Base-by-base conservation (phyloP, 2,797 vertebrate species). In the Buphagus erythrorhynchus region DNA sequence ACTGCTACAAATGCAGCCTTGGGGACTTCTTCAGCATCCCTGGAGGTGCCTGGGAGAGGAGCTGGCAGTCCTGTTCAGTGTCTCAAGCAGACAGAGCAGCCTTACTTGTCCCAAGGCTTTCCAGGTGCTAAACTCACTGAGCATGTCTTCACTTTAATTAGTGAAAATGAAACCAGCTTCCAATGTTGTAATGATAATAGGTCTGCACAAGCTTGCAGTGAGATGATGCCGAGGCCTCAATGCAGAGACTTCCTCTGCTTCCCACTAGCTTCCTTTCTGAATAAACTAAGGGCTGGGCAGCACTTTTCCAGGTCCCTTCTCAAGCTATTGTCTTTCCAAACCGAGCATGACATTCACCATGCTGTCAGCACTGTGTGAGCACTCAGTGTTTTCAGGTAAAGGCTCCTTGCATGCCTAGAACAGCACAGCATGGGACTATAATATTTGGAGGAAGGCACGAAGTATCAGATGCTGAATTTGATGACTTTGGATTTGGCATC, bases 401-500 rank as follows among this genome's bases (percentile, higher is more conserved):
- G n/a, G n/a, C 24, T 90, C 52, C 61, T 46, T 78, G 65, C 38
- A 68, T 0, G 0, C 51, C 0, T 0, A 76, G 16, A 74, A 17
- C 15, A 90, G 42, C 55, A 33, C 33, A 49, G 51, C 28, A n/a
- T 31, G 11, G 22, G 25, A 74, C 36, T 88, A 76, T 8, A 73
- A 85, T 54, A 76, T 63, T 42, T 66, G 76, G 45, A 92, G 24
- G 75, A 84, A 77, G 66, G 40, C 58, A 91, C 91, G 80, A 95
- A 88, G 58, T 76, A 78, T 73, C 92, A 79, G 74, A 46, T 55
- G 36, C 55, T 86, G 81, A 90, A 92, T 86, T 93, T 95, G 92
- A 96, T 94, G 63, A 67, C 55, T 95, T 91, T 72, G 55, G 24
- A 93, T 86, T 79, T 95, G 90, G 33, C 40, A 86, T 52, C 1